phyloP scores from a whole-genome alignment of 2,113 vertebrate species.

The Nipponia nippon region DNA sequence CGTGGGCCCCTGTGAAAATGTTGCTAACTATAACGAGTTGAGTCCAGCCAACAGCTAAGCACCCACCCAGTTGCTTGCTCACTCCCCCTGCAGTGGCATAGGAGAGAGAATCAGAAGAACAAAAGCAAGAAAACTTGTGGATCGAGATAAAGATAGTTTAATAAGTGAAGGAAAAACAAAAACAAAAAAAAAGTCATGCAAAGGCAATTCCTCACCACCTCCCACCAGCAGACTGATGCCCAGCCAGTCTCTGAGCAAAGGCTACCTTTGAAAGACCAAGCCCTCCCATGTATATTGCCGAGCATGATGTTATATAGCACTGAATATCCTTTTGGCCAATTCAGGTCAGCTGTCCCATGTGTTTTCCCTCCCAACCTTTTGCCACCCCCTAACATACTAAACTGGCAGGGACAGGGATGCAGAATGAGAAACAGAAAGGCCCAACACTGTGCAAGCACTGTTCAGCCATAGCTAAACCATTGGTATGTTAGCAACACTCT shows the following conservation, averaged over 20 bases:
- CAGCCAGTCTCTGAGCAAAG: not conserved
- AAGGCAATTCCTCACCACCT: not conserved
- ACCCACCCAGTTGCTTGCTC: not conserved
- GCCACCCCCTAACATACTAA: not conserved
- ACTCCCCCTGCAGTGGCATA: not conserved
- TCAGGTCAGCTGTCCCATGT: not conserved
- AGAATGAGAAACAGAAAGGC: not conserved
- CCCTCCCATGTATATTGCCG: fast-evolving
- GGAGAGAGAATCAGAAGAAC: not conserved
- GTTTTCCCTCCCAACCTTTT: not conserved
- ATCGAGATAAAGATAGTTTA: not conserved
- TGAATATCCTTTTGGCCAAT: not conserved
- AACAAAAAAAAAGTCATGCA: not conserved
- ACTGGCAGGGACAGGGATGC: too few relatives aligned
- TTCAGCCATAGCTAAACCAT: not conserved
- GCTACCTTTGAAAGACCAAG: not conserved
- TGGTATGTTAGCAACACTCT: not conserved
- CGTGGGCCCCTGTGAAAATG: not conserved
- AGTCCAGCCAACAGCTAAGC: not conserved
- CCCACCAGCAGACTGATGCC: not conserved
- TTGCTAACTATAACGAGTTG: not conserved
- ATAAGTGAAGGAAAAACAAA: not conserved
- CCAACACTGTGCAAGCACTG: not conserved
- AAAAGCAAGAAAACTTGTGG: not conserved
- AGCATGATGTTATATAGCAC: not conserved